phyloP scores from a whole-genome alignment of 1,140 invertebrate species.

The Dendroctonus valens region DNA sequence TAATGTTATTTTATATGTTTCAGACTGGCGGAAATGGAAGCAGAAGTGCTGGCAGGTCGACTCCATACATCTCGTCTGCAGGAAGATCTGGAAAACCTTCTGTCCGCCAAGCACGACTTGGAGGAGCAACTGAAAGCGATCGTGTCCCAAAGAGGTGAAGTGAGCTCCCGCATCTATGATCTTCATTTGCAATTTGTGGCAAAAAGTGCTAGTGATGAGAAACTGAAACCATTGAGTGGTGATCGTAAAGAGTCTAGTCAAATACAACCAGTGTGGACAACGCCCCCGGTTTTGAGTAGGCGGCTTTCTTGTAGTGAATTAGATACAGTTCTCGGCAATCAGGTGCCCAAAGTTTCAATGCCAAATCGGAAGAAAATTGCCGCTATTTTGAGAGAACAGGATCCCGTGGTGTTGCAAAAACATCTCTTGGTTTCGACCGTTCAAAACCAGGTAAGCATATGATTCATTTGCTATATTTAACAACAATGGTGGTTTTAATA shows the following conservation, averaged over 20 bases:
- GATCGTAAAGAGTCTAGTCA: constrained; percentile 40
- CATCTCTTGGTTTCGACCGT: constrained; percentile 79
- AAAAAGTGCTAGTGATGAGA: constrained; percentile 40
- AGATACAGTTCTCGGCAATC: constrained; percentile 54
- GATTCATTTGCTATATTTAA: too few species aligned
- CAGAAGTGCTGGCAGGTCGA: constrained; percentile 62
- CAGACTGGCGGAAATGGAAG: constrained; percentile 37
- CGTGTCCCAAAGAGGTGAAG: constrained; percentile 53
- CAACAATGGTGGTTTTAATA: too few species aligned
- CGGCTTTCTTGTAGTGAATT: constrained; percentile 33
- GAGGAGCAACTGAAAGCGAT: constrained; percentile 63
- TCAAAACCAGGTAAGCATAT: constrained; percentile 71
- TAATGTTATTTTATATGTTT: constrained; percentile 2
- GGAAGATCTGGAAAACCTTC: constrained; percentile 59
- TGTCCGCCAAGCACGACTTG: constrained; percentile 60
- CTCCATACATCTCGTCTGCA: constrained; percentile 64
- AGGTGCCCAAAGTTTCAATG: constrained; percentile 55
- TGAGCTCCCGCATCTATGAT: constrained; percentile 52
- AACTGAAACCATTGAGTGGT: constrained; percentile 18
- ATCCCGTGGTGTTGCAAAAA: constrained; percentile 77
- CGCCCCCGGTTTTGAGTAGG: constrained; percentile 37
- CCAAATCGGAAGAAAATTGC: constrained; percentile 71
- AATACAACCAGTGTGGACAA: constrained; percentile 21
- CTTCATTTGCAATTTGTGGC: constrained; percentile 51
- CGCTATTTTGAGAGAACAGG: constrained; percentile 77